phyloP scores from a whole-genome alignment of 1,140 invertebrate species.

The Cydia splendana region DNA sequence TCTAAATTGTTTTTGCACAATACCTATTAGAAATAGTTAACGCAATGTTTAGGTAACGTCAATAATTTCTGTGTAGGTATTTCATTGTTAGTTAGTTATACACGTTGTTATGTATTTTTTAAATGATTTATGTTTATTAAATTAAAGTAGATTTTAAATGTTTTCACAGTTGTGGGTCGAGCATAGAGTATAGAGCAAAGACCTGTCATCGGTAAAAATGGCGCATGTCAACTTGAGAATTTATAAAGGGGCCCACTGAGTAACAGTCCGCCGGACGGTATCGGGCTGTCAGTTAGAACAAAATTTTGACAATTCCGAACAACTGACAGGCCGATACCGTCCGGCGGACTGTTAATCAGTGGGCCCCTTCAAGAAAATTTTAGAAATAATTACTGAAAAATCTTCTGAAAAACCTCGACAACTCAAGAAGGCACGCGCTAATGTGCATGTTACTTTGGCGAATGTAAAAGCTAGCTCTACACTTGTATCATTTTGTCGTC shows the following conservation, averaged over 20 bases:
- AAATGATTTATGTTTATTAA: constrained; percentile 28
- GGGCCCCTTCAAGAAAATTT: too few relatives aligned
- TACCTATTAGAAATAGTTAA: constrained; percentile 23
- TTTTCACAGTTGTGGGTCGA: constrained; percentile 4
- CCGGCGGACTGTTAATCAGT: too few relatives aligned
- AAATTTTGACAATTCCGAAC: too few relatives aligned
- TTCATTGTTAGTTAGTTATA: constrained; percentile 32
- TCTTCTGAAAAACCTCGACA: too few relatives aligned
- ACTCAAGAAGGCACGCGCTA: background rate
- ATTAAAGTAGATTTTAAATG: constrained; percentile 4
- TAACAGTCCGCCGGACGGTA: too few relatives aligned
- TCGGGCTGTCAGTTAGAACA: too few relatives aligned
- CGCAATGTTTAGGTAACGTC: constrained; percentile 28
- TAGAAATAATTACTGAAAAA: background rate
- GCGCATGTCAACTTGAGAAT: constrained; percentile 9
- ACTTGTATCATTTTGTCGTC: too few relatives aligned
- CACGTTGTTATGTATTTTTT: constrained; percentile 31
- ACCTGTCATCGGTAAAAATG: background rate
- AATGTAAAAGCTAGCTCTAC: background rate
- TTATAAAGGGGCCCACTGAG: too few relatives aligned
- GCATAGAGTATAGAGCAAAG: background rate
- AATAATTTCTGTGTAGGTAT: constrained; percentile 28
- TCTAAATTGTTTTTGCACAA: constrained; percentile 29
- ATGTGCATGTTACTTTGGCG: background rate
- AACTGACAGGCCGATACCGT: too few relatives aligned